Evolutionary conservation across 2,797 vertebrate genomes (phyloP).

Genomic region (Lagorchestes hirsutus): DNA sequence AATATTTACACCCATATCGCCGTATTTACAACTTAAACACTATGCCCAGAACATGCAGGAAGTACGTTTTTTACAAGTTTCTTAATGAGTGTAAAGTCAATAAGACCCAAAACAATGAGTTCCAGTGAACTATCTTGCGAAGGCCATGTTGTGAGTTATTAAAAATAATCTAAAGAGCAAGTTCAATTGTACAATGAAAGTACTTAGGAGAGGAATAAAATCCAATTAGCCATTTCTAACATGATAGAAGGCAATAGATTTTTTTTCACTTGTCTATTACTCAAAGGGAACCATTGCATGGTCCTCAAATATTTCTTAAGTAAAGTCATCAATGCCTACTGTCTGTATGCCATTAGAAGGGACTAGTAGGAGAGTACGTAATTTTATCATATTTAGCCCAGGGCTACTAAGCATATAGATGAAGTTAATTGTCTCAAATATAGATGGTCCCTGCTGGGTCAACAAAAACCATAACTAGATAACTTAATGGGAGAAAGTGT

Average conservation of each 20-base stretch:
- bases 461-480: constrained; percentile 13
- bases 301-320: not conserved
- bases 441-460: not conserved
- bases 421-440: constrained; percentile 57
- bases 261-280: constrained; percentile 19
- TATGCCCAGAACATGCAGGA: constrained; percentile 76
- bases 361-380: constrained; percentile 40
- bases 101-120: constrained; percentile 77
- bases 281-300: not conserved
- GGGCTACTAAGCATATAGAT: constrained; percentile 18
- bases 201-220: constrained; percentile 46
- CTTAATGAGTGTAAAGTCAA: constrained; percentile 82
- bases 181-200: not conserved
- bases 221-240: constrained; percentile 37
- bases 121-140: constrained; percentile 75
- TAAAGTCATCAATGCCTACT: not conserved
- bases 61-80: constrained; percentile 80
- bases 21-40: constrained; percentile 83
- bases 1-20: constrained; percentile 82
- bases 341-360: constrained; percentile 27
- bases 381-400: not conserved
- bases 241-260: not conserved
- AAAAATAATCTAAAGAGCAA: constrained; percentile 31
- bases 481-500: constrained; percentile 9
- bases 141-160: constrained; percentile 64